Percentiles rank a stretch among this genome's conserved stretches.
These are phyloP conservation scores for Lycocorax pyrrhopterus DNA, from an alignment of 2,113 vertebrate species.

Conservation along the genomic window DNA sequence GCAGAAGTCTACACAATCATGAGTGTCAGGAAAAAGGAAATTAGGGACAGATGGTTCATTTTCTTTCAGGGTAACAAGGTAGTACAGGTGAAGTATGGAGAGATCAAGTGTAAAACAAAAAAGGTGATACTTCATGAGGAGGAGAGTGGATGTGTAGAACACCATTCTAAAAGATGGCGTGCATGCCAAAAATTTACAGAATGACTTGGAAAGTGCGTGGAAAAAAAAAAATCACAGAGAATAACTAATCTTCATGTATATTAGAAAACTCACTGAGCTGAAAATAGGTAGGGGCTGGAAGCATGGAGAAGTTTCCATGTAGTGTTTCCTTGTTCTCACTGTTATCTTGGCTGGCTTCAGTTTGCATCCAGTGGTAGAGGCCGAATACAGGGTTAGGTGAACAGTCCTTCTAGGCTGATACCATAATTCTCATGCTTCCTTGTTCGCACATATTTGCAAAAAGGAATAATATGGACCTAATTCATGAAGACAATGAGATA, in stretches of 20 bases:
- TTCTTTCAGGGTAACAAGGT: background rate
- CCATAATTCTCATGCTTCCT: background rate
- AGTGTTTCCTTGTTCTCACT: fast-evolving
- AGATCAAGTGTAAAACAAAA: background rate
- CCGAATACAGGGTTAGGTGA: background rate
- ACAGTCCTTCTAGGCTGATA: background rate
- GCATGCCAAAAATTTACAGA: background rate
- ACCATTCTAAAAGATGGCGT: background rate
- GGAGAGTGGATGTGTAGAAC: background rate
- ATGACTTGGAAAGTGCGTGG: background rate
- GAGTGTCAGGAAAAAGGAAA: background rate
- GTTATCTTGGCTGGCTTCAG: background rate
- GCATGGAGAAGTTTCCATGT: background rate
- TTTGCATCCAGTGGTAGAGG: background rate
- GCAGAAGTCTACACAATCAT: background rate
- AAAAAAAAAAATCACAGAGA: background rate
- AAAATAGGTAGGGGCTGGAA: background rate
- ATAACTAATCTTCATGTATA: background rate
- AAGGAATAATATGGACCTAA: background rate
- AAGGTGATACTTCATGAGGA: background rate
- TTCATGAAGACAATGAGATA: background rate
- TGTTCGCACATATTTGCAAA: background rate
- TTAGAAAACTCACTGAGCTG: background rate
- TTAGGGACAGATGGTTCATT: background rate
- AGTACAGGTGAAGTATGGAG: background rate